Percentiles rank a stretch among this genome's conserved stretches.
These are phyloP conservation scores for Struthio camelus DNA, from an alignment of 2,113 vertebrate species.

Conservation along the genomic window DNA sequence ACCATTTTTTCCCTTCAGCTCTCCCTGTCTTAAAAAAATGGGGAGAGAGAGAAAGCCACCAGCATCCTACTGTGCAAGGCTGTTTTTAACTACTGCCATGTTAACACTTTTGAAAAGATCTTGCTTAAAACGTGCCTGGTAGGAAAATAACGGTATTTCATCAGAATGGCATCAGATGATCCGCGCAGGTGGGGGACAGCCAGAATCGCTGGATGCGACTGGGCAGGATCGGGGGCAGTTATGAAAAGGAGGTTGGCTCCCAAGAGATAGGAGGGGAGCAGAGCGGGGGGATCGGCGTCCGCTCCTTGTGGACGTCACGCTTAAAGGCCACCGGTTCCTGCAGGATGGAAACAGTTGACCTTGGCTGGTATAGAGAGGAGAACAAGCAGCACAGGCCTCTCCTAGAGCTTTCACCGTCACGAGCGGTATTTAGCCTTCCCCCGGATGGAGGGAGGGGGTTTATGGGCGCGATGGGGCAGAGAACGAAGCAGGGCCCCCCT, in stretches of 20 bases:
- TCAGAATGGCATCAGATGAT: too few species aligned
- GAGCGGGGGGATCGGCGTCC: too few species aligned
- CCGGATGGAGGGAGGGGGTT: not conserved
- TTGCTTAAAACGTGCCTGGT: too few species aligned
- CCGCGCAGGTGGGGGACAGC: too few species aligned
- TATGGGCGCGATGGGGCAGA: not conserved
- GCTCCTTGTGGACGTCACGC: not conserved
- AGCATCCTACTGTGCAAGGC: fast-evolving
- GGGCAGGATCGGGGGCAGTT: not conserved
- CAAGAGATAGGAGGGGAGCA: not conserved
- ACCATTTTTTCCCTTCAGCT: not conserved
- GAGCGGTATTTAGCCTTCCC: not conserved
- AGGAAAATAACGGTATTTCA: too few species aligned
- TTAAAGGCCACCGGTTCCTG: not conserved
- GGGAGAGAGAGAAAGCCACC: not conserved
- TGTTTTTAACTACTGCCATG: fast-evolving
- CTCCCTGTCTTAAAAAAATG: fast-evolving
- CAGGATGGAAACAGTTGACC: not conserved
- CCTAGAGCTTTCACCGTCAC: not conserved
- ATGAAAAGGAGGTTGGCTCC: too few species aligned
- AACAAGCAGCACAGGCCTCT: not conserved
- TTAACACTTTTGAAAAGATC: not conserved
- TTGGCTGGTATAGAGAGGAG: not conserved
- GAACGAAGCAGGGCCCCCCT: not conserved
- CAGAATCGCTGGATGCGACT: not conserved